Evolutionary conservation across 2,113 vertebrate species (phyloP).

Genomic region (Trogon melanurus): DNA sequence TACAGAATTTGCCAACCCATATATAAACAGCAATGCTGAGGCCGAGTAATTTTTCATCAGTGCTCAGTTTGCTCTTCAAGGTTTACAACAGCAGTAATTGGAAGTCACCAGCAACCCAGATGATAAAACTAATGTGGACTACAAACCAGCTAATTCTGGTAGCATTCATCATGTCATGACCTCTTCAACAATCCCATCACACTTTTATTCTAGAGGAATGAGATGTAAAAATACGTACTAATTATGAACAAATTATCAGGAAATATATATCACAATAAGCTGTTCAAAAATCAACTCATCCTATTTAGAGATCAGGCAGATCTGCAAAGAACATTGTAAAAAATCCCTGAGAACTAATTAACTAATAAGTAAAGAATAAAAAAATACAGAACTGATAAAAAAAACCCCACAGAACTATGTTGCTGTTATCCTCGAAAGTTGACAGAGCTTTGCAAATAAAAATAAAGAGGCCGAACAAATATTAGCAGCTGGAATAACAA

Average conservation of each 20-base stretch:
- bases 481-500: not conserved
- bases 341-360: not conserved
- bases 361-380: not conserved
- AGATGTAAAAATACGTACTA: not conserved
- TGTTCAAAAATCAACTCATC: not conserved
- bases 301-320: not conserved
- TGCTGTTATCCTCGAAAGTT: not conserved
- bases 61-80: conserved; percentile 1
- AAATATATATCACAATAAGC: not conserved
- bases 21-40: not conserved
- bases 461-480: not conserved
- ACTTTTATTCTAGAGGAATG: not conserved
- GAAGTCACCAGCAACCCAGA: conserved; percentile 17
- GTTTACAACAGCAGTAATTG: conserved; percentile 4
- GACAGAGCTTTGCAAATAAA: not conserved
- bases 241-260: not conserved
- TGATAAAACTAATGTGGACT: conserved; percentile 15
- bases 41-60: not conserved
- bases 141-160: not conserved
- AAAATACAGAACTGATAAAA: not conserved
- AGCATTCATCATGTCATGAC: not conserved
- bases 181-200: not conserved
- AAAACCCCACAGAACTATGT: not conserved
- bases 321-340: not conserved
- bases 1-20: not conserved